Evolutionary conservation across 2,888 invertebrate genomes (phyloP).

Genomic region (Limnephilus lunatus): DNA sequence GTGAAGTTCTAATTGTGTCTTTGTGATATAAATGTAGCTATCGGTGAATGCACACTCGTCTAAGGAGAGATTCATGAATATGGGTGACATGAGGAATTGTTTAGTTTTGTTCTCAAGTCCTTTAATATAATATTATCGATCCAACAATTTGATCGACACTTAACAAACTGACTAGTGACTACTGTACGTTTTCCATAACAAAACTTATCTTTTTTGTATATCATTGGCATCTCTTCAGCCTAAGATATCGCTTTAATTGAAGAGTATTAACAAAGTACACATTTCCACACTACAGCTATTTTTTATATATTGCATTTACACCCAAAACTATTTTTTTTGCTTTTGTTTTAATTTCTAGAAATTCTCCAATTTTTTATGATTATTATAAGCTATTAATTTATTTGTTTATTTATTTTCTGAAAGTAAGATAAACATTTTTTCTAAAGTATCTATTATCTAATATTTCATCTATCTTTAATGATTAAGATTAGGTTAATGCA

Average conservation of each 20-base stretch:
- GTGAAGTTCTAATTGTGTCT: constrained; percentile 34
- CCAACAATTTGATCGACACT: too few species aligned
- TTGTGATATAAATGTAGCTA: constrained; percentile 22
- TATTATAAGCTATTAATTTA: not conserved
- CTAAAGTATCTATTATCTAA: constrained; percentile 2
- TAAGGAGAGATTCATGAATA: constrained; percentile 41
- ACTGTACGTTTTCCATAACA: not conserved
- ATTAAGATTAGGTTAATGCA: constrained; percentile 20
- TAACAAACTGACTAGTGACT: not conserved
- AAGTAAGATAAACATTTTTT: constrained; percentile 2
- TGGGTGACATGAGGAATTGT: constrained; percentile 23
- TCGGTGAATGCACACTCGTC: constrained; percentile 40
- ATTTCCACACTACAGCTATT: not conserved
- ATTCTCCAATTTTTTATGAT: not conserved
- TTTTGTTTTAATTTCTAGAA: not conserved
- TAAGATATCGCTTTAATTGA: not conserved
- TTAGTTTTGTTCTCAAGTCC: not conserved
- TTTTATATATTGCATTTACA: not conserved
- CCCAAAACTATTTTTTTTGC: not conserved
- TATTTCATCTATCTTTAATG: not conserved
- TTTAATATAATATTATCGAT: not conserved
- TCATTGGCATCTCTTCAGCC: not conserved
- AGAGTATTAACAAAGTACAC: not conserved
- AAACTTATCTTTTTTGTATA: not conserved
- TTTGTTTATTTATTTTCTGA: not conserved